Evolutionary conservation across 2,888 invertebrate species (phyloP), one percentile per base, ranked within the genome.

Genomic region (Eristalinus aeneus): DNA sequence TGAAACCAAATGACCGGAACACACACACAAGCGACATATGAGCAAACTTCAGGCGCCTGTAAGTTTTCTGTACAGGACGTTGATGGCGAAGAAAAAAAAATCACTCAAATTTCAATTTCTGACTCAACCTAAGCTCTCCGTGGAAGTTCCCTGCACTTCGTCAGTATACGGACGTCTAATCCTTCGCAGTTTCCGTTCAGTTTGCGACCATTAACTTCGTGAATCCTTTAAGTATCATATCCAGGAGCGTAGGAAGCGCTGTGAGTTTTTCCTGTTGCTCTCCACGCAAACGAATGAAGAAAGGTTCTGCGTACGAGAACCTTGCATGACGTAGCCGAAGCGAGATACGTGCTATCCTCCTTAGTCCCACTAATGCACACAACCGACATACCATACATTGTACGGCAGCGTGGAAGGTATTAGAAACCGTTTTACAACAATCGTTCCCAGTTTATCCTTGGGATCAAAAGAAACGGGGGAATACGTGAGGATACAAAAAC

Each of bases 401-500:
- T 46, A 46, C 46, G 16, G 46, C 46, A 39, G 27, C 61, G 61
- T 75, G 39, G 46, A 79, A 22, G 67, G 65, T 67, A 72, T 80
- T 79, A 84, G 78, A 78, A 72, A 84, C 63, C 79, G 79, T 67
- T 84, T 84, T 79, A 79, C 79, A 68, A 80, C 74, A 80, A 80
- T 74, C 73, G 73, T 80, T 64, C 31, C 31, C 79, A 75, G 65
- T 68, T 85, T 76, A 80, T 85, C 79, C 80, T 20, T 27, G 16
- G 84, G 67, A 75, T 80, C 75, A 72, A 53, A 79, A 65, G 75
- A 84, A 79, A 65, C 64, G 65, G 74, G 69, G 71, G 74, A 74
- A 77, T 68, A 78, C 74, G 71, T 78, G 83, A 58, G 84, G 79
- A 79, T 84, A 78, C 69, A 79, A 84, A 78, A 84, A 79, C 84